Evolutionary conservation across 2,113 vertebrate genomes (phyloP), one percentile per base, ranked within the genome.

Genomic region (Tympanuchus pallidicinctus): DNA sequence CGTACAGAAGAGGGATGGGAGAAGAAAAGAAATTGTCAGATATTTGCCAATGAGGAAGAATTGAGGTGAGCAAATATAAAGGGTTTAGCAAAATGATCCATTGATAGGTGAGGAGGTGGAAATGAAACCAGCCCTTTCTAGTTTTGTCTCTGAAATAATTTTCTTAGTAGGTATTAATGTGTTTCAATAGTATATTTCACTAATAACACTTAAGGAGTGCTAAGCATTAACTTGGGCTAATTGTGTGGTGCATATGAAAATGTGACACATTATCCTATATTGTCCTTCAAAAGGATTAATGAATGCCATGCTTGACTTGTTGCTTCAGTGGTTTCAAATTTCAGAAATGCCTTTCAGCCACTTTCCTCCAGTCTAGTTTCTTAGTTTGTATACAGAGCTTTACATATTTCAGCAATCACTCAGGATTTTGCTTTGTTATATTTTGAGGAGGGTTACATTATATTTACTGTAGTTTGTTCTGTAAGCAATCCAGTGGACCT

Each of bases 131-230:
- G 4, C 38, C 13, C 15, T 73, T 94, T 82, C 57, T 81, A 43
- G 6, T 88, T 94, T 93, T 92, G 47, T 82, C 24, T 90, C 48
- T 67, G 65, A 64, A 81, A 59, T 66, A 82, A 63, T 38, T 79
- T 87, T 92, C 3, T 28, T 66, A 54, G 21, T 74, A 43, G 42
- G 10, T 77, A 17, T 57, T 66, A 24, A 43, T 13, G 18, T 80
- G 34, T 82, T 95, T 93, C 48, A 65, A 0, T 74, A 66, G 14
- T 15, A 11, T 70, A 47, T 77, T 92, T 95, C 52, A 73, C 22
- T 60, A 28, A 40, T 32, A 57, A 3, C 21, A 27, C 77, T 89
- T 80, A 43, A 93, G 69, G 36, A 84, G 47, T 80, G 47, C 38
- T 34, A 56, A 25, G 67, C 43, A 22, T 48, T 85, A 50, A 79